Conservation (phyloP, 2,113 vertebrate species). For the Lagopus muta region DNA sequence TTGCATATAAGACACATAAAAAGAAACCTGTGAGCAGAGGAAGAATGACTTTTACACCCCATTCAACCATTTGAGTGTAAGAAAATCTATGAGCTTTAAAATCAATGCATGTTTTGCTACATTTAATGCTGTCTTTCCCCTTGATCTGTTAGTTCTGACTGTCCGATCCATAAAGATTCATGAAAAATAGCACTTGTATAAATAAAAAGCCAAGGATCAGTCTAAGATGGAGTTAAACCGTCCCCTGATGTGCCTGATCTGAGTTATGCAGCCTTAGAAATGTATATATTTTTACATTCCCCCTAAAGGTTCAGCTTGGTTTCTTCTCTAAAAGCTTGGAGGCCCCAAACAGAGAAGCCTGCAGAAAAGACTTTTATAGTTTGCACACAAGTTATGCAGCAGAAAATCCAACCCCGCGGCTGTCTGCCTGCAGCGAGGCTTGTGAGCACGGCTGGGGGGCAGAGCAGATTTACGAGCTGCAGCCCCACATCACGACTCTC, state of each 20-base stretch:
- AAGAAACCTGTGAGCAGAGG: constrained; percentile 58
- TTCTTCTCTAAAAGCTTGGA: not conserved
- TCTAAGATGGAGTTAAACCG: not conserved
- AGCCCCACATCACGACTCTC: not conserved
- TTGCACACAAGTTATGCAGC: not conserved
- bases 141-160: not conserved
- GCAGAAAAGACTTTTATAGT: not conserved
- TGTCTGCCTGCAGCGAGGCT: not conserved
- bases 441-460: not conserved
- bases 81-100: not conserved
- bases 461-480: not conserved
- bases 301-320: not conserved
- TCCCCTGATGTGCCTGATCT: not conserved
- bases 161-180: not conserved
- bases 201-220: not conserved
- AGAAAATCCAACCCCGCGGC: not conserved
- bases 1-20: constrained; percentile 51
- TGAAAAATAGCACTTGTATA: not conserved
- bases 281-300: not conserved
- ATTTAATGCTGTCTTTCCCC: constrained; percentile 17
- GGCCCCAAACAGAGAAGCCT: not conserved
- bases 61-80: not conserved
- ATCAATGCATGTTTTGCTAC: not conserved
- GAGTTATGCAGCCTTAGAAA: not conserved
- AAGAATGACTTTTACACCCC: constrained; percentile 28